Conservation (phyloP, 1,140 invertebrate species). For the Hesperophylax magnus region DNA sequence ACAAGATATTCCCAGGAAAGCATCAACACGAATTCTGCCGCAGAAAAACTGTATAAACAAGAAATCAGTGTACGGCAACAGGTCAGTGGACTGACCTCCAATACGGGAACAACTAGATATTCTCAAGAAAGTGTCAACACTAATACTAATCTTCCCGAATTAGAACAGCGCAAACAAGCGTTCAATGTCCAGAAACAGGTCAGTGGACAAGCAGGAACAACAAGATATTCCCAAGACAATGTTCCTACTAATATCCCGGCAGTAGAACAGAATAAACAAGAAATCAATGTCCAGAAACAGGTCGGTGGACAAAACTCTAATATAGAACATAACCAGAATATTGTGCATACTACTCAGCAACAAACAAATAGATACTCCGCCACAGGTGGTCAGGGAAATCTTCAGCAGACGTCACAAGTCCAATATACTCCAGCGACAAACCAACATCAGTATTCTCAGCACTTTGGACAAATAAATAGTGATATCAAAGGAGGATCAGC, state of each 20-base stretch:
- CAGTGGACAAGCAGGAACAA: background rate
- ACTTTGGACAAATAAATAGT: background rate
- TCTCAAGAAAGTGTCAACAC: background rate
- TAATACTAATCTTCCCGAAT: background rate
- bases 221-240: slow-evolving; percentile 1
- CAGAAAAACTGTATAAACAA: background rate
- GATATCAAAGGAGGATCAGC: slow-evolving; percentile 6
- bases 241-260: background rate
- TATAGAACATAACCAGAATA: too few relatives aligned
- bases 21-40: background rate
- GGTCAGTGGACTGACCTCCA: too few relatives aligned
- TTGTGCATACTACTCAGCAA: background rate
- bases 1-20: slow-evolving; percentile 6
- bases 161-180: background rate
- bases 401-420: background rate
- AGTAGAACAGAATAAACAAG: background rate
- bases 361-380: slow-evolving; percentile 2
- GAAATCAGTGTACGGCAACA: background rate
- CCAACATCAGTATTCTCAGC: background rate
- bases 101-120: background rate
- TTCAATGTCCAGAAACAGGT: background rate
- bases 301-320: too few relatives aligned
- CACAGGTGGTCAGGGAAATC: background rate
- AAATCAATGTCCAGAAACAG: background rate
- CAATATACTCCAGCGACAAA: background rate